phyloP scores from a whole-genome alignment of 2,888 invertebrate species.

The Tenthredo mesomela region DNA sequence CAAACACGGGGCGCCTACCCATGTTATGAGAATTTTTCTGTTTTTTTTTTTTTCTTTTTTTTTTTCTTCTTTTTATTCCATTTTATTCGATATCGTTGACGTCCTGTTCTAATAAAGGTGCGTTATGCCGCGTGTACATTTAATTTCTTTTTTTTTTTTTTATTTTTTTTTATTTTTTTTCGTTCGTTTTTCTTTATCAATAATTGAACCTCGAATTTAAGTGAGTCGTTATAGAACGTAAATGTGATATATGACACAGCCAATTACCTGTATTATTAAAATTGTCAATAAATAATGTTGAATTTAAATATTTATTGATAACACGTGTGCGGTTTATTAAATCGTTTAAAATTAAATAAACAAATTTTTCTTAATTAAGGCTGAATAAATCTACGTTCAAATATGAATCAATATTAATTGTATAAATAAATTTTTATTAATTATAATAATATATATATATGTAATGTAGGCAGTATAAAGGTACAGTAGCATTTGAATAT shows the following conservation, averaged over 20 bases:
- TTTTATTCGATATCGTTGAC: conserved; percentile 12
- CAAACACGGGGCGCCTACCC: background rate
- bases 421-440: conserved; percentile 14
- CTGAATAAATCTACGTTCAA: background rate
- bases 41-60: background rate
- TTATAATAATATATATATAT: conserved; percentile 10
- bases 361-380: too few species aligned
- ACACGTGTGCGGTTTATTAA: too few species aligned
- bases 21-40: background rate
- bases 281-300: background rate
- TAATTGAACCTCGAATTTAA: background rate
- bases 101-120: conserved; percentile 15
- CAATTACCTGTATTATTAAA: background rate
- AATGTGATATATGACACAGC: background rate
- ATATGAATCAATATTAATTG: background rate
- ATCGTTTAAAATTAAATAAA: too few species aligned
- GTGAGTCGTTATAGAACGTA: background rate
- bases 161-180: background rate
- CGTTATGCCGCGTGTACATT: background rate
- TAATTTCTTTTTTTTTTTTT: background rate
- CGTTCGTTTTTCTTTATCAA: background rate
- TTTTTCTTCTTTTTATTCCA: background rate
- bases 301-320: background rate
- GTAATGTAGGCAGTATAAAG: too few species aligned
- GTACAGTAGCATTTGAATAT: conserved; percentile 48